Percentiles rank a stretch among this genome's conserved stretches.
Conservation (phyloP, 1,140 invertebrate genomes). For the Streblospio benedicti region DNA sequence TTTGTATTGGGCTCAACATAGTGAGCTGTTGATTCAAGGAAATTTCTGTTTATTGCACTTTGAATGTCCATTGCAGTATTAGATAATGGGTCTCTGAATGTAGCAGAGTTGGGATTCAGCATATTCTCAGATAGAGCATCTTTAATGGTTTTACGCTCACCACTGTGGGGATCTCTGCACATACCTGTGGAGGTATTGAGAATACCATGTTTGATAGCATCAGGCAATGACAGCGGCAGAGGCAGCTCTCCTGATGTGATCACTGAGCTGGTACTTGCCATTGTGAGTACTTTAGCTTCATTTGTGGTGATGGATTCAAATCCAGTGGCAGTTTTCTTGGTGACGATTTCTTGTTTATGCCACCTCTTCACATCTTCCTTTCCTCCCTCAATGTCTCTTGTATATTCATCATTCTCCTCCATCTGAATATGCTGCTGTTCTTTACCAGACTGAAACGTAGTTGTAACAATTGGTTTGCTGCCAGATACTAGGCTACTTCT, state of each 20-base stretch:
- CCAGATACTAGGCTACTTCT: too few species aligned
- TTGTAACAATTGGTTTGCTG: too few species aligned
- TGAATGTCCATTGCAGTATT: constrained; percentile 68
- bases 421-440: constrained; percentile 11
- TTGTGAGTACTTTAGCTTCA: constrained; percentile 11
- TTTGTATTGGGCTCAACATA: neutral
- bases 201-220: constrained; percentile 69
- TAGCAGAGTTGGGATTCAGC: constrained; percentile 17
- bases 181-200: constrained; percentile 76
- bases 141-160: constrained; percentile 62
- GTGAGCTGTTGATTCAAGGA: constrained; percentile 9
- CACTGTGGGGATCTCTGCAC: constrained; percentile 21
- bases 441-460: too few species aligned
- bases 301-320: constrained; percentile 30
- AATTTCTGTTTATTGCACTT: constrained; percentile 56
- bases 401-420: constrained; percentile 13
- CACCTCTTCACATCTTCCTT: constrained; percentile 9
- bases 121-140: constrained; percentile 74
- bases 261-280: neutral
- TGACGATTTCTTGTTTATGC: constrained; percentile 64
- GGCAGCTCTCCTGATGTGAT: constrained; percentile 10
- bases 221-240: constrained; percentile 59
- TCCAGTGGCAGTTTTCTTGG: constrained; percentile 67
- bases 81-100: constrained; percentile 21
- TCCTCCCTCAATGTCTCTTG: constrained; percentile 12